Base-by-base conservation (phyloP, 2,113 vertebrate species). In the Mustelus asterias region DNA sequence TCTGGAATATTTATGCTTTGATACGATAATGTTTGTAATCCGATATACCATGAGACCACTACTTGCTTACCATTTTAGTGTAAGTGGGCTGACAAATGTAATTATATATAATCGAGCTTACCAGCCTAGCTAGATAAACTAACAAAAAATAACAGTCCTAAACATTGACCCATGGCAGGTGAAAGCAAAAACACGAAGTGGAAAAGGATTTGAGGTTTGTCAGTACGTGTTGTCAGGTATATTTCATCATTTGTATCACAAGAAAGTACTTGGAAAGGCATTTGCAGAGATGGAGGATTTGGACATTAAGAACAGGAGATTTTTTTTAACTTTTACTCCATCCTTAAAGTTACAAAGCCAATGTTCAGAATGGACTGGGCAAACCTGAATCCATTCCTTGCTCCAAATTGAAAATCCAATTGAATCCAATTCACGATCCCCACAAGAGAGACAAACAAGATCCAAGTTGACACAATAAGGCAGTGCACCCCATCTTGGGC, bases 21-120 rank as follows among this genome's bases (percentile, higher is more conserved):
- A 89, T 58, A 29, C 1, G 54, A 54, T 26, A 89, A 54, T 89
- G 86, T 89, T 89, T 89, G 26, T 29, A 60, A 89, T 24, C 48
- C 24, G 54, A 54, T 89, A 29, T 11, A 60, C 86, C 54, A 60
- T 24, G 48, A 89, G 24, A 89, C 60, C 86, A 89, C 54, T 24
- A 88, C 22, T 54, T 89, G 24, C 48, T 60, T 58, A 58, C 11
- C 26, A 13, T 11, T 89, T 54, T 60, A 26, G 48, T 60, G 26
- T 41, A 54, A 58, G 86, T 89, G 26, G 48, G 54, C 1, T 89
- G 86, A 89, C 41, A 89, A 89, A 58, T 89, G 26, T 89, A 89
- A 89, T 89, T 89, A 89, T 33, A 89, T 89, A 58, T 89, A 89
- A 89, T 89, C 86, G 60, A 89, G 86, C 86, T 58, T 89, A 48